phyloP scores from a whole-genome alignment of 2,113 vertebrate species.

The Epinephelus fuscoguttatus region DNA sequence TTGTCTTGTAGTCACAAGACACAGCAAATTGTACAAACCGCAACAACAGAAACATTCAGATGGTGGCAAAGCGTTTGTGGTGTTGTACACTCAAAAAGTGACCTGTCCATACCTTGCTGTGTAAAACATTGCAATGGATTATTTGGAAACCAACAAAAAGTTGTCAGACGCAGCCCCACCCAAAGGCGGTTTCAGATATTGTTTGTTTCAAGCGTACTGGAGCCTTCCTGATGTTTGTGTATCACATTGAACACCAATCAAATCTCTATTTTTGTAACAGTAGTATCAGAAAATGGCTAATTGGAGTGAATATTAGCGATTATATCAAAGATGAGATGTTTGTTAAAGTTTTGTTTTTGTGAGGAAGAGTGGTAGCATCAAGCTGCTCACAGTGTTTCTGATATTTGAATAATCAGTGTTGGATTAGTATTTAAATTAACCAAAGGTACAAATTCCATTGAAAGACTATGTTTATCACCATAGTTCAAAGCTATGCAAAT shows the following conservation, averaged over 20 bases:
- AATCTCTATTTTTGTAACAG: conserved; percentile 85
- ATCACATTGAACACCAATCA: conserved; percentile 71
- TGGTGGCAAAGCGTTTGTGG: not conserved
- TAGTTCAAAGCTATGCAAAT: not conserved
- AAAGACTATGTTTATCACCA: conserved; percentile 27
- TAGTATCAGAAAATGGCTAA: conserved; percentile 80
- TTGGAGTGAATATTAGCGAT: conserved; percentile 36
- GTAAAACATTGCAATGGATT: not conserved
- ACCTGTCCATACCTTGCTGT: not conserved
- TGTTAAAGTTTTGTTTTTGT: not conserved
- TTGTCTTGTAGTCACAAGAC: not conserved
- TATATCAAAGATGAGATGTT: conserved; percentile 65
- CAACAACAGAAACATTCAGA: not conserved
- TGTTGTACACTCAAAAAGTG: not conserved
- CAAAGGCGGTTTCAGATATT: not conserved
- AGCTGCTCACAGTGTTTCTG: conserved; percentile 5
- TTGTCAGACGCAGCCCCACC: too few relatives aligned
- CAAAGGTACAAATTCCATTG: conserved; percentile 66
- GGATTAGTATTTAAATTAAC: conserved; percentile 67
- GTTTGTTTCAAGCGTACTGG: conserved; percentile 2
- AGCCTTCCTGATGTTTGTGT: conserved; percentile 71
- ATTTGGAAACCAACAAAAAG: not conserved
- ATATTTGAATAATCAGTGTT: conserved; percentile 48
- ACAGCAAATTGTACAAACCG: not conserved
- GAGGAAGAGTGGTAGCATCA: not conserved